phyloP scores from a whole-genome alignment of 2,888 invertebrate species.

The Physocephala rufipes region DNA sequence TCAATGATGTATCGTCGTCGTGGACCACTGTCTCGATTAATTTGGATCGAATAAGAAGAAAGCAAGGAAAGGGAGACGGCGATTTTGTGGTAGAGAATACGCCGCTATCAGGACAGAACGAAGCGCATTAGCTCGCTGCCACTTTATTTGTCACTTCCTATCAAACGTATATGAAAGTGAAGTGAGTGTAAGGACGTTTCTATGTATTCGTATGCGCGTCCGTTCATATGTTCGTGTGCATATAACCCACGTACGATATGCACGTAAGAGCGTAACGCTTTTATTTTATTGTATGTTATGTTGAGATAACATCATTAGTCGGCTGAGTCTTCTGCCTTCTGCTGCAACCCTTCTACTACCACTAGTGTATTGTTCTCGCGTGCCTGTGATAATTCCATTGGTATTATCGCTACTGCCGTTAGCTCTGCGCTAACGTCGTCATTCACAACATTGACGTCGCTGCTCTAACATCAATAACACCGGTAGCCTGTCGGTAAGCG shows the following conservation, averaged over 20 bases:
- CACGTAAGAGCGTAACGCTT: not conserved
- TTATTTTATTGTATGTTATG: not conserved
- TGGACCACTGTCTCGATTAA: not conserved
- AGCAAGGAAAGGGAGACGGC: not conserved
- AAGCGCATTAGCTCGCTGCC: not conserved
- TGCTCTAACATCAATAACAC: not conserved
- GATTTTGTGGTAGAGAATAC: conserved; percentile 8
- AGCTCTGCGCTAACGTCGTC: not conserved
- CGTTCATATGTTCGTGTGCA: not conserved
- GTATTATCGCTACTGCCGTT: not conserved
- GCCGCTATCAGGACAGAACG: conserved; percentile 4
- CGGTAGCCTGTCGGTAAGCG: conserved; percentile 11
- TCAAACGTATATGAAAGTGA: conserved; percentile 27
- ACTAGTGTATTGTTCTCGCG: not conserved
- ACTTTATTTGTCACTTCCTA: conserved; percentile 15
- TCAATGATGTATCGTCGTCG: not conserved
- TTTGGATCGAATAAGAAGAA: not conserved
- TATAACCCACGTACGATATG: too few species aligned
- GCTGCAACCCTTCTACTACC: not conserved
- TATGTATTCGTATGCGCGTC: not conserved
- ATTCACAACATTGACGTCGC: not conserved
- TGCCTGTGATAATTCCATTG: not conserved
- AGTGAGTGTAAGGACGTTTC: conserved; percentile 14
- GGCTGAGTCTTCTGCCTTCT: not conserved
- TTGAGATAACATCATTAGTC: conserved; percentile 1